phyloP scores from a whole-genome alignment of 2,888 invertebrate species.

The Drosophila monieri region DNA sequence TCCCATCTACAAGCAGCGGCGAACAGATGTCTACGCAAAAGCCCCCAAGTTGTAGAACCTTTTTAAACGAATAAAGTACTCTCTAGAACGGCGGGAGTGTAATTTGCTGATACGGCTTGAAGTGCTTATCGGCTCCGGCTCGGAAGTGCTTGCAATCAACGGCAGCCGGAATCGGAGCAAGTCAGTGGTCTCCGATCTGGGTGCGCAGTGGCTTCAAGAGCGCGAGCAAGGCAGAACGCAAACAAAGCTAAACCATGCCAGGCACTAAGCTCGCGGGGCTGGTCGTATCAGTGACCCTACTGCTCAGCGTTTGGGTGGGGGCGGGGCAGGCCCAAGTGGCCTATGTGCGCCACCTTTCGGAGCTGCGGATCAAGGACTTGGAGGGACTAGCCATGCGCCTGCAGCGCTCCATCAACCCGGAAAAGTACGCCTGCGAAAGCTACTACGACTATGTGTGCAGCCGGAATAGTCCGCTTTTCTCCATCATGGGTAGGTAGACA shows the following conservation, averaged over 20 bases:
- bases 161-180: constrained; percentile 3
- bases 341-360: constrained; percentile 74
- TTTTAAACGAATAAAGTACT: constrained; percentile 15
- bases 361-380: constrained; percentile 77
- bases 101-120: constrained; percentile 44
- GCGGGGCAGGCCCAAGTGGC: constrained; percentile 58
- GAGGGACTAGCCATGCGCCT: constrained; percentile 68
- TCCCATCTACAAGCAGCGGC: constrained; percentile 90
- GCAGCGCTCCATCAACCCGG: constrained; percentile 74
- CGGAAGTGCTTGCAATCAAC: constrained; percentile 17
- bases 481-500: constrained; percentile 74
- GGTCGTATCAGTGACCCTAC: constrained; percentile 18
- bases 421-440: constrained; percentile 79
- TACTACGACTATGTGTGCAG: constrained; percentile 82
- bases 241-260: background rate
- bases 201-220: constrained; percentile 43
- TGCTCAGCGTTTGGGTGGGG: constrained; percentile 34
- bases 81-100: constrained; percentile 28
- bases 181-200: constrained; percentile 4
- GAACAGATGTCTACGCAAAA: constrained; percentile 90
- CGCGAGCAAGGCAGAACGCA: constrained; percentile 29
- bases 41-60: constrained; percentile 31
- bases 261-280: constrained; percentile 31
- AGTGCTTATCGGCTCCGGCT: constrained; percentile 39
- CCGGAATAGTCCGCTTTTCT: constrained; percentile 78